Evolutionary conservation across 2,888 invertebrate species (phyloP).

Genomic region (Drosophila ustulata): DNA sequence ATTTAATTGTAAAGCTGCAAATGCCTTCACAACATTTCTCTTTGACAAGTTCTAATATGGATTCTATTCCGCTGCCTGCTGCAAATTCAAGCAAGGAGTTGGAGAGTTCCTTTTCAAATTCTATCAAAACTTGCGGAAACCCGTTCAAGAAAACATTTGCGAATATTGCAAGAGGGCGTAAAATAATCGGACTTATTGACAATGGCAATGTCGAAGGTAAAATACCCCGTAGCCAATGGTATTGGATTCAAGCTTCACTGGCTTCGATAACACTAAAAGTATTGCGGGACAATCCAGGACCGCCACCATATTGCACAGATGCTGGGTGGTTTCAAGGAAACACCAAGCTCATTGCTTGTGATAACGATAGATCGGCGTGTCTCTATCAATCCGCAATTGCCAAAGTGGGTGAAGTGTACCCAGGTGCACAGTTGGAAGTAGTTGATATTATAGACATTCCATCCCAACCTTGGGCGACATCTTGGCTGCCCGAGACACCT

Average conservation of each 20-base stretch:
- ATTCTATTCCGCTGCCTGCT: neutral
- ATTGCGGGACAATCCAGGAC: conserved; percentile 30
- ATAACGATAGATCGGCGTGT: conserved; percentile 13
- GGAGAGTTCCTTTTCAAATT: neutral
- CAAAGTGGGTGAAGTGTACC: conserved; percentile 33
- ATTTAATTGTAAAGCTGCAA: conserved; percentile 22
- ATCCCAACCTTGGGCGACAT: conserved; percentile 30
- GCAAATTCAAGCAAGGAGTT: neutral
- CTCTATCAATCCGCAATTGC: conserved; percentile 24
- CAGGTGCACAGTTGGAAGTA: conserved; percentile 32
- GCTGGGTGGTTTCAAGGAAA: conserved; percentile 37
- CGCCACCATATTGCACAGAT: conserved; percentile 30
- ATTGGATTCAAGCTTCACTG: conserved; percentile 35
- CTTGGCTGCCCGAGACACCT: conserved; percentile 32
- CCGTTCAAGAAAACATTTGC: conserved; percentile 12
- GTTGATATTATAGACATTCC: conserved; percentile 31
- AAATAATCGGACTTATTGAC: conserved; percentile 34
- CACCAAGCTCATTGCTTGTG: conserved; percentile 30
- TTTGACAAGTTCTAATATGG: neutral
- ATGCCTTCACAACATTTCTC: neutral
- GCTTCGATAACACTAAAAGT: conserved; percentile 26
- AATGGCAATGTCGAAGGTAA: conserved; percentile 22
- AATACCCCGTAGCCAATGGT: conserved; percentile 41
- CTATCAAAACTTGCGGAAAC: neutral
- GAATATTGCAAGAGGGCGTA: conserved; percentile 15